These are phyloP conservation scores for Cryptops parisi DNA, from an alignment of 2,888 invertebrate species.

Conservation along the genomic window DNA sequence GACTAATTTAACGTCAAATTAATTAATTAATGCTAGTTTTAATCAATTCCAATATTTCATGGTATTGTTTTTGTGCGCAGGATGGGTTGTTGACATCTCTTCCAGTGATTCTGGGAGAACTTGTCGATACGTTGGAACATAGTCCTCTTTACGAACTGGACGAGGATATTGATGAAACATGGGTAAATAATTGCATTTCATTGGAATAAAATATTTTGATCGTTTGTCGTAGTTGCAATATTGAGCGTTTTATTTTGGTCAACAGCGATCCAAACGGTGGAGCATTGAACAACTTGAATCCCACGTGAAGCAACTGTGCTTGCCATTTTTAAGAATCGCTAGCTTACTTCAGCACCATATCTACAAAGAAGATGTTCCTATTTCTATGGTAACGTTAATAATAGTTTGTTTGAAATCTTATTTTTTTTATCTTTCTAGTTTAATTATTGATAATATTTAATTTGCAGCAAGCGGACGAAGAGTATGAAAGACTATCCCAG, in stretches of 20 bases:
- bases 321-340: constrained; percentile 72
- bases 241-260: background rate
- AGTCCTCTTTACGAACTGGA: constrained; percentile 50
- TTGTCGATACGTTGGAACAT: constrained; percentile 38
- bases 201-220: too few relatives aligned
- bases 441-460: too few relatives aligned
- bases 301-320: constrained; percentile 58
- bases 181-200: too few relatives aligned
- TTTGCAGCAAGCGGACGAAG: constrained; percentile 33
- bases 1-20: background rate
- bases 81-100: constrained; percentile 13
- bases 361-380: constrained; percentile 42
- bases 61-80: background rate
- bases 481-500: constrained; percentile 61
- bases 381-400: constrained; percentile 16
- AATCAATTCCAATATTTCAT: background rate
- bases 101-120: constrained; percentile 25
- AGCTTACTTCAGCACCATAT: constrained; percentile 65
- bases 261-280: constrained; percentile 7
- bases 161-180: constrained; percentile 24
- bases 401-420: too few relatives aligned
- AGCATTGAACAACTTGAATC: constrained; percentile 28
- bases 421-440: too few relatives aligned
- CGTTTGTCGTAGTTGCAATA: too few relatives aligned
- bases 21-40: background rate